Percentiles rank a stretch among this genome's conserved stretches.
Evolutionary conservation across 2,797 vertebrate species (phyloP).

Genomic region (Gouania willdenowi): DNA sequence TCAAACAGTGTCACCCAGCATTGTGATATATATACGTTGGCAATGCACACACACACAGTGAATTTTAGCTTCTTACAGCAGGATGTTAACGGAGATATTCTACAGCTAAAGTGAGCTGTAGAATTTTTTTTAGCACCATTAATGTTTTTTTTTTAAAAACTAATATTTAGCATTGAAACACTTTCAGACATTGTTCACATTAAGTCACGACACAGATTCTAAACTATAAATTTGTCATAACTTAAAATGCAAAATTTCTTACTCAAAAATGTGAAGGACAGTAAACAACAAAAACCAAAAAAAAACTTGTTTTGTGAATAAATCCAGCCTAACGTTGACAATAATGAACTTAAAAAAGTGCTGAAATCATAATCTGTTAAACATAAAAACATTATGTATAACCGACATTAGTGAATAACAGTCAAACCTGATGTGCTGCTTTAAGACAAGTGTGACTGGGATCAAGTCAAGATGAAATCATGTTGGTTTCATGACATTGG

Average conservation of each 20-base stretch:
- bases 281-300: background rate
- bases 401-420: constrained; percentile 44
- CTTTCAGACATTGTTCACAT: constrained; percentile 22
- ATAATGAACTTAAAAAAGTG: too few relatives aligned
- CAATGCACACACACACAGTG: too few relatives aligned
- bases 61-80: constrained; percentile 30
- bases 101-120: too few relatives aligned
- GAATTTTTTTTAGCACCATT: constrained; percentile 42
- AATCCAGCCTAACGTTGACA: too few relatives aligned
- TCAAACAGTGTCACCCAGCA: too few relatives aligned
- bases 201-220: too few relatives aligned
- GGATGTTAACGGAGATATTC: too few relatives aligned
- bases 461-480: constrained; percentile 25
- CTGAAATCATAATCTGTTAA: too few relatives aligned
- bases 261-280: too few relatives aligned
- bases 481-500: constrained; percentile 28
- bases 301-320: too few relatives aligned
- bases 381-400: constrained; percentile 36
- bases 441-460: constrained; percentile 57
- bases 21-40: too few relatives aligned
- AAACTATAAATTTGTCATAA: too few relatives aligned
- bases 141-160: background rate
- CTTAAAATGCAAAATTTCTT: background rate
- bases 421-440: constrained; percentile 40
- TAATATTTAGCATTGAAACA: constrained; percentile 3